These are phyloP conservation scores for Drosophila borealis DNA, from an alignment of 2,888 invertebrate genomes.

Conservation along the genomic window DNA sequence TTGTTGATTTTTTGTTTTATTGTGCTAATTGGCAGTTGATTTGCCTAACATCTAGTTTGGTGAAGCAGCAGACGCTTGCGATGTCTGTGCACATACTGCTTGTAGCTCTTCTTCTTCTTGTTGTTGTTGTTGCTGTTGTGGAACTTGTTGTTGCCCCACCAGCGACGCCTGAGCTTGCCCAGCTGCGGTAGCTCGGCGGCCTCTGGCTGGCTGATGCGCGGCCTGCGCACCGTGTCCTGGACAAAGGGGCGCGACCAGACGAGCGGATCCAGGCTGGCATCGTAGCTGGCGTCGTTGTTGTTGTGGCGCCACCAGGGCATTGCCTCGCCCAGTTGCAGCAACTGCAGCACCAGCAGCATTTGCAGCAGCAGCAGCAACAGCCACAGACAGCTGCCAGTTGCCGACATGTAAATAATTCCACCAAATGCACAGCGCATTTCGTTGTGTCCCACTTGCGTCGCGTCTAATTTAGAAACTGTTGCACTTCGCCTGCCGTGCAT, in stretches of 20 bases:
- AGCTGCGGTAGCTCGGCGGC: not conserved
- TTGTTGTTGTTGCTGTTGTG: conserved; percentile 1
- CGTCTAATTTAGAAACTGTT: conserved; percentile 61
- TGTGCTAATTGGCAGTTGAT: conserved; percentile 47
- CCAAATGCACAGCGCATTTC: conserved; percentile 28
- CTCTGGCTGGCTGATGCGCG: conserved; percentile 50
- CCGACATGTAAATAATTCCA: conserved; percentile 22
- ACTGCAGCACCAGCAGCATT: conserved; percentile 20
- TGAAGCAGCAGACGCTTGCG: conserved; percentile 40
- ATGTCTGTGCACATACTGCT: conserved; percentile 35
- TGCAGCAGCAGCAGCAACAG: conserved; percentile 27
- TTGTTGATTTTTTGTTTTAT: conserved; percentile 15
- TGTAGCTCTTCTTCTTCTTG: conserved; percentile 24
- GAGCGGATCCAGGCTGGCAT: conserved; percentile 82
- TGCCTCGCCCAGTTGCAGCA: conserved; percentile 27
- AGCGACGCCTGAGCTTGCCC: not conserved
- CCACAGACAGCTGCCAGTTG: conserved; percentile 2
- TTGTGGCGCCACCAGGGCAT: conserved; percentile 61
- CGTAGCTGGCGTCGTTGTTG: conserved; percentile 64
- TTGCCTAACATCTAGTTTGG: conserved; percentile 50
- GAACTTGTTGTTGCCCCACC: conserved; percentile 11
- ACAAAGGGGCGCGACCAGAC: conserved; percentile 81
- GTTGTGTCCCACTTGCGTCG: conserved; percentile 45
- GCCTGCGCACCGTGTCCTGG: conserved; percentile 70
- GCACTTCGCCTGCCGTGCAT: conserved; percentile 51